Evolutionary conservation across 1,140 invertebrate species (phyloP), one percentile per base, ranked within the genome.

Genomic region (Calliphora vicina): DNA sequence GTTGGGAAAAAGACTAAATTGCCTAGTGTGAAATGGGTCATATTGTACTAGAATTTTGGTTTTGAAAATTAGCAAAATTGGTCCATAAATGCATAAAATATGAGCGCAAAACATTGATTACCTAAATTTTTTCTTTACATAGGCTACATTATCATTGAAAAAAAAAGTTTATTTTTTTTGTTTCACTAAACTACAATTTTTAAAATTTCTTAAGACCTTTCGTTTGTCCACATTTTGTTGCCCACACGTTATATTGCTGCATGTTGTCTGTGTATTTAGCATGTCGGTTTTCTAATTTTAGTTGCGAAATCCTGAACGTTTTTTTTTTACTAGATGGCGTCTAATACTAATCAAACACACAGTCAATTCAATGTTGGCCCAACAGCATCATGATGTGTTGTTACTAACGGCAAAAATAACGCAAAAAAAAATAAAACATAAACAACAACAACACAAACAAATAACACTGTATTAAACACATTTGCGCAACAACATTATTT

Each of bases 371-470:
- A 25, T 25, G 26, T 23, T 83, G 82, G 87, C 86, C 87, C 87
- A 87, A 86, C 87, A 87, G 86, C 87, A 88, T 86, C 85, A 83
- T 84, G 83, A 12, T 76, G 25, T 35, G 83, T 25, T 74, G 12
- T 35, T 27, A n/a, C 73, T 76, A 84, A 61, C 73, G 26, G 26
- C 43, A 42, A 43, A 78, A 35, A 78, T 81, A 82, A 83, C 83
- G 84, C 78, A n/a, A 80, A 50, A 67, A 50, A 67, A 76, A n/a
- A 1, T 35, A 35, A 67, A 50, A 50, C 10, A 50, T 2, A 4
- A 50, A 50, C 45, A 50, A 50, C 4, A 15, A 35, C 35, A 35
- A 35, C 35, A 35, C 35, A 35, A 35, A 35, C 10, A 35, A 35
- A 35, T 35, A 35, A 35, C 35, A 35, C 35, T 35, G 35, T 35